Percentiles rank a stretch among this genome's conserved stretches.
Conservation (phyloP, 30 jellyfish, hydroid and myxozoan species). For the Aurelia sp. region DNA sequence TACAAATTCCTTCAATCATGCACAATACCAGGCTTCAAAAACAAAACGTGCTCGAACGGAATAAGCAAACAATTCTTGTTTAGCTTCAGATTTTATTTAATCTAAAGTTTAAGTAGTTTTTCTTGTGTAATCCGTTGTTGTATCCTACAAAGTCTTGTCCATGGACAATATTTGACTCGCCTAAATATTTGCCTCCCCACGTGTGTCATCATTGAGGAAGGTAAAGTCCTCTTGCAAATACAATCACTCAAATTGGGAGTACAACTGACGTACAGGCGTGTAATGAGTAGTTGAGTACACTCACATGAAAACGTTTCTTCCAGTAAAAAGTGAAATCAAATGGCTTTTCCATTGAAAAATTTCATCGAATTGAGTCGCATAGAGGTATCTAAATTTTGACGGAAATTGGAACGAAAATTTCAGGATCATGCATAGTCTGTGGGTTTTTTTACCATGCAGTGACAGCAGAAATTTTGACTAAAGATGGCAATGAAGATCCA, state of each 20-base stretch:
- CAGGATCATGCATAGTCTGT: too few species aligned
- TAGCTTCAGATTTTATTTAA: constrained; percentile 49
- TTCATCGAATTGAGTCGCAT: neutral
- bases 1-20: constrained; percentile 50
- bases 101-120: constrained; percentile 49
- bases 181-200: neutral
- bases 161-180: neutral
- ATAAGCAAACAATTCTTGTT: constrained; percentile 51
- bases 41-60: constrained; percentile 57
- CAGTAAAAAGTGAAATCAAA: too few species aligned
- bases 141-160: too few species aligned
- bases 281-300: too few species aligned
- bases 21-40: constrained; percentile 42
- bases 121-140: constrained; percentile 23
- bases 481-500: too few species aligned
- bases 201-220: constrained; percentile 9
- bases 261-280: too few species aligned
- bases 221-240: too few species aligned
- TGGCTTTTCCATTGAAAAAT: neutral
- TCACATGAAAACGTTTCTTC: too few species aligned
- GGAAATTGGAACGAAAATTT: neutral
- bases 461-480: too few species aligned
- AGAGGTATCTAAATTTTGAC: too few species aligned
- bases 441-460: too few species aligned
- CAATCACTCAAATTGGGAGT: too few species aligned